These are phyloP conservation scores for Acanthurus leucopareius DNA, from an alignment of 2,797 vertebrate species.

Conservation along the genomic window DNA sequence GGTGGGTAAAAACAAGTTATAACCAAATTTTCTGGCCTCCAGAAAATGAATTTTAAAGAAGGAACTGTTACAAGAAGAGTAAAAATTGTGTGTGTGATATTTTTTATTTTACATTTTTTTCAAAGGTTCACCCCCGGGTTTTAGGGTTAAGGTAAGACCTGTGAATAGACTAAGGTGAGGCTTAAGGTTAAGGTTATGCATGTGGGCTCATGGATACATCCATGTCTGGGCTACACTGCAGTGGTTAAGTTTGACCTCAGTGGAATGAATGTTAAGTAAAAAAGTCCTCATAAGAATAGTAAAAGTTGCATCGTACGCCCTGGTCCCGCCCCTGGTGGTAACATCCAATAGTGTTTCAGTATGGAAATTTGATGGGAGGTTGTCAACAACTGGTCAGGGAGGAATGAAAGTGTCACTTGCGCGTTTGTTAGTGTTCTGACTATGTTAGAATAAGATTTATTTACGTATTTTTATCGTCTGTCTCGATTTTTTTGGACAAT, in stretches of 20 bases:
- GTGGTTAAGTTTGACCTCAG: accelerated
- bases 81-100: background rate
- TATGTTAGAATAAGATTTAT: background rate
- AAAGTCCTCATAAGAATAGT: background rate
- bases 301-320: accelerated
- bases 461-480: background rate
- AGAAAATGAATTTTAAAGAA: background rate
- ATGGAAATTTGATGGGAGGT: slow-evolving; percentile 44
- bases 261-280: background rate
- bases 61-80: background rate
- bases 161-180: background rate
- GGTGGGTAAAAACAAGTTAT: background rate
- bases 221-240: too few relatives aligned
- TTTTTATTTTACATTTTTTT: background rate
- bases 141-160: background rate
- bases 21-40: background rate
- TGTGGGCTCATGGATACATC: background rate
- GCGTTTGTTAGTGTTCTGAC: background rate
- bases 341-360: slow-evolving; percentile 66
- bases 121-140: background rate
- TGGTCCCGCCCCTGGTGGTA: slow-evolving; percentile 31
- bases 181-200: background rate
- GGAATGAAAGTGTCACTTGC: slow-evolving; percentile 58
- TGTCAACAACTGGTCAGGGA: slow-evolving; percentile 74
- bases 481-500: background rate